Percentiles rank a stretch among this genome's conserved stretches.
phyloP scores from a whole-genome alignment of 2,797 vertebrate genomes.

The Antennarius maculatus region DNA sequence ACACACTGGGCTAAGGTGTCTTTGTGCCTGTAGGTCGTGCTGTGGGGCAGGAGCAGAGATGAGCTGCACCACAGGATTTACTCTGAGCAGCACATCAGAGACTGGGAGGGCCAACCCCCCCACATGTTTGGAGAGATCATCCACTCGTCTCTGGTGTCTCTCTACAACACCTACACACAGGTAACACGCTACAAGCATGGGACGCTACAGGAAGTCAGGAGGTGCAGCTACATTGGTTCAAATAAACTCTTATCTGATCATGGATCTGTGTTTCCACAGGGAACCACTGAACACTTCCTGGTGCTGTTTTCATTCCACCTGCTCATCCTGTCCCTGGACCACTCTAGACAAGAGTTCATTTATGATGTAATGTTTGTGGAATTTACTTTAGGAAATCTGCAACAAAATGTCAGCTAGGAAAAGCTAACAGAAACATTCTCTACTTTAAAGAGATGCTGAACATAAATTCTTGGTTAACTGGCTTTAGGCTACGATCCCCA shows the following conservation, averaged over 20 bases:
- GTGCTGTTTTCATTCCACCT: constrained; percentile 86
- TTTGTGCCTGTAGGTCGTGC: constrained; percentile 71
- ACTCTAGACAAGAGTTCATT: constrained; percentile 72
- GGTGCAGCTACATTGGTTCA: not conserved
- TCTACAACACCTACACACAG: constrained; percentile 77
- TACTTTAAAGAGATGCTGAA: not conserved
- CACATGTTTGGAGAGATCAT: constrained; percentile 83
- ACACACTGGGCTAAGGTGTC: not conserved
- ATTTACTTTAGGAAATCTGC: not conserved
- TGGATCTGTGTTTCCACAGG: constrained; percentile 63
- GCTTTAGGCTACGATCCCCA: no score
- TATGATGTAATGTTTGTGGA: constrained; percentile 77
- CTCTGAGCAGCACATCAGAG: constrained; percentile 76
- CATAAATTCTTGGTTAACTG: no score
- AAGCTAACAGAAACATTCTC: not conserved
- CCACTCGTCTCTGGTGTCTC: constrained; percentile 81
- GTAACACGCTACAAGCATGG: constrained; percentile 54
- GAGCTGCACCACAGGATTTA: constrained; percentile 79
- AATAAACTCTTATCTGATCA: no score
- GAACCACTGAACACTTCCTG: constrained; percentile 78
- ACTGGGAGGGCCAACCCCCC: constrained; percentile 83
- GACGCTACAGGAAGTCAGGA: not conserved
- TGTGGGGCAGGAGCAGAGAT: constrained; percentile 81
- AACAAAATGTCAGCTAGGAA: not conserved
- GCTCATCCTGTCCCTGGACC: constrained; percentile 85